Percentiles rank a stretch among this genome's conserved stretches.
phyloP scores from a whole-genome alignment of 2,797 vertebrate species.

The Spea hammondii region DNA sequence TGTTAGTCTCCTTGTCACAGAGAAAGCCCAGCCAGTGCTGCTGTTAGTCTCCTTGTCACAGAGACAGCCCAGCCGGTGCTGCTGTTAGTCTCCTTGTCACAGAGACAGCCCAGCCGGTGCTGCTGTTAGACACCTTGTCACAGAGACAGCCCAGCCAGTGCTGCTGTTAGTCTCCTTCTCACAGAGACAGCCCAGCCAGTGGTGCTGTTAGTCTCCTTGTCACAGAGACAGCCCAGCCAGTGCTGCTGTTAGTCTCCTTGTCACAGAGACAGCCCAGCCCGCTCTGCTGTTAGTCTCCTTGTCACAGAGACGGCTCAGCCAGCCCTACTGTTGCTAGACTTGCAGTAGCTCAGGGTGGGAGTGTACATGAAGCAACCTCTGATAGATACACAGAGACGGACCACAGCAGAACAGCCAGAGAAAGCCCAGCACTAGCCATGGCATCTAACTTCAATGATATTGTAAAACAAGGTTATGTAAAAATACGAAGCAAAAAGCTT shows the following conservation, averaged over 20 bases:
- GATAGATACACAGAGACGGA: constrained; percentile 10
- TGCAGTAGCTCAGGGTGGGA: constrained; percentile 33
- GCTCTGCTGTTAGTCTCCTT: constrained; percentile 31
- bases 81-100: constrained; percentile 32
- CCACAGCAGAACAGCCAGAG: constrained; percentile 20
- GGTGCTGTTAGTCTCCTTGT: constrained; percentile 36
- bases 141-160: constrained; percentile 12
- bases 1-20: not conserved
- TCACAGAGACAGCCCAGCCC: constrained; percentile 16
- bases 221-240: constrained; percentile 15
- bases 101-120: constrained; percentile 37
- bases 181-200: constrained; percentile 37
- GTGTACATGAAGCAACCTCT: constrained; percentile 44
- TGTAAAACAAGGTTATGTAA: constrained; percentile 97
- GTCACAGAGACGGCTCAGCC: constrained; percentile 41
- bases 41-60: constrained; percentile 41
- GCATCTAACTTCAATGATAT: constrained; percentile 99
- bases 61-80: not conserved
- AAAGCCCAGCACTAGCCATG: constrained; percentile 71
- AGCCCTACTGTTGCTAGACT: constrained; percentile 37
- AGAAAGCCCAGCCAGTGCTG: not conserved
- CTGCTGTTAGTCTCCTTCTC: constrained; percentile 44
- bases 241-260: constrained; percentile 15
- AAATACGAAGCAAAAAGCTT: constrained; percentile 96
- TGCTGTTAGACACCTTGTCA: constrained; percentile 21